Conservation (phyloP, 1,140 invertebrate species). For the Cherax destructor region DNA sequence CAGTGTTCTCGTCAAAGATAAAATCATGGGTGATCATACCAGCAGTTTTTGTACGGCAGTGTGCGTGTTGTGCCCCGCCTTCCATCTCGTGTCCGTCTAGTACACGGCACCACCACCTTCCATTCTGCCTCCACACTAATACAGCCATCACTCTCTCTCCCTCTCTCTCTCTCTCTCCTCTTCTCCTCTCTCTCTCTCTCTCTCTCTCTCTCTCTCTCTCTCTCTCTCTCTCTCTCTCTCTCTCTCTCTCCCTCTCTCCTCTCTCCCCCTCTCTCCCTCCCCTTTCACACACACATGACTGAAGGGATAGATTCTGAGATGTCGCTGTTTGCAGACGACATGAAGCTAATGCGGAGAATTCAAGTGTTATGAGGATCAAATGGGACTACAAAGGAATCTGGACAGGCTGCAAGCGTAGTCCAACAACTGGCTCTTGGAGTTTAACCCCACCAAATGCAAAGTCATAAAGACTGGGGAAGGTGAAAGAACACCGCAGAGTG, state of each 20-base stretch:
- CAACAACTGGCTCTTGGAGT: no score
- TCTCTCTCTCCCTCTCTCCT: not conserved
- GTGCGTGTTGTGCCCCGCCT: not conserved
- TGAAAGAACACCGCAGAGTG: no score
- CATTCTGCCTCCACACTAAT: no score
- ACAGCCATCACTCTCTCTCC: not conserved
- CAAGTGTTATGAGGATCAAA: no score
- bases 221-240: not conserved
- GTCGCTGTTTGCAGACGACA: no score
- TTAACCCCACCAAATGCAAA: no score
- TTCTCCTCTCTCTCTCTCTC: constrained; percentile 43
- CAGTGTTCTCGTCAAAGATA: not conserved
- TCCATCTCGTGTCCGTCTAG: not conserved
- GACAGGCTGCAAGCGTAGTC: no score
- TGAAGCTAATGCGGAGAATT: no score
- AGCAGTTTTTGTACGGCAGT: not conserved
- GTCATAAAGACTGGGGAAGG: no score
- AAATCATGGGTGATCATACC: not conserved
- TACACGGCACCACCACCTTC: no score
- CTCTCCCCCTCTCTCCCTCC: not conserved
- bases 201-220: constrained; percentile 23
- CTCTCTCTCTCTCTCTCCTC: not conserved
- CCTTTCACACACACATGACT: not conserved
- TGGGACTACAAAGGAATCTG: no score
- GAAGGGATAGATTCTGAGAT: no score